Evolutionary conservation across 2,797 vertebrate species (phyloP).

Genomic region (Megaceryle alcyon): DNA sequence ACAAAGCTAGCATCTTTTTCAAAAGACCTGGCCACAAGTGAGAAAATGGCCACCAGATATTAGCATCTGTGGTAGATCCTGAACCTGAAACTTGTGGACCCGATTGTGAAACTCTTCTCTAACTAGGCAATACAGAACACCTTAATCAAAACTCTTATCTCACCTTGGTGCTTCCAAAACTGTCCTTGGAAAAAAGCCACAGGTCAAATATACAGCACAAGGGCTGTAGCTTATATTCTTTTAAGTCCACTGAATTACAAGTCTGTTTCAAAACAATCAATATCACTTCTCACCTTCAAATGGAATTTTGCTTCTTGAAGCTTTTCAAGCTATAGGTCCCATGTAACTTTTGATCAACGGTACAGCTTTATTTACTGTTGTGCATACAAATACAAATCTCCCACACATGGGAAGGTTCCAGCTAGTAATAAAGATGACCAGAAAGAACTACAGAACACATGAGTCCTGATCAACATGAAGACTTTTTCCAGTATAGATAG

Average conservation of each 20-base stretch:
- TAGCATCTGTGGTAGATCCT: not conserved
- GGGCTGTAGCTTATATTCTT: not conserved
- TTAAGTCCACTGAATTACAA: not conserved
- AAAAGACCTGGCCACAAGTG: not conserved
- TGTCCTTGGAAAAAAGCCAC: not conserved
- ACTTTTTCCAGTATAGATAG: not conserved
- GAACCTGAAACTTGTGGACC: not conserved
- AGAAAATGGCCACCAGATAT: not conserved
- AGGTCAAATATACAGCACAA: not conserved
- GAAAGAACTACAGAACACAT: not conserved
- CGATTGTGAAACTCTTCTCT: not conserved
- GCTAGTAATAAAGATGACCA: not conserved
- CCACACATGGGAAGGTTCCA: not conserved
- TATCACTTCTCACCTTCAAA: not conserved
- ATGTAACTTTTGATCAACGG: not conserved
- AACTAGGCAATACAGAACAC: not conserved
- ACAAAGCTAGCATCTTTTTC: not conserved
- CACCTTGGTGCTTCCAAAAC: not conserved
- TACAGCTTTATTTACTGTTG: not conserved
- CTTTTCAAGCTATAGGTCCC: not conserved
- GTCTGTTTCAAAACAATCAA: not conserved
- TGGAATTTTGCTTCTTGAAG: not conserved
- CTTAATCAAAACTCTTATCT: not conserved
- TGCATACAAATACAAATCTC: not conserved
- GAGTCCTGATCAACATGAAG: not conserved